These are phyloP conservation scores for Dryobates pubescens DNA, from an alignment of 2,797 vertebrate genomes.

Conservation along the genomic window DNA sequence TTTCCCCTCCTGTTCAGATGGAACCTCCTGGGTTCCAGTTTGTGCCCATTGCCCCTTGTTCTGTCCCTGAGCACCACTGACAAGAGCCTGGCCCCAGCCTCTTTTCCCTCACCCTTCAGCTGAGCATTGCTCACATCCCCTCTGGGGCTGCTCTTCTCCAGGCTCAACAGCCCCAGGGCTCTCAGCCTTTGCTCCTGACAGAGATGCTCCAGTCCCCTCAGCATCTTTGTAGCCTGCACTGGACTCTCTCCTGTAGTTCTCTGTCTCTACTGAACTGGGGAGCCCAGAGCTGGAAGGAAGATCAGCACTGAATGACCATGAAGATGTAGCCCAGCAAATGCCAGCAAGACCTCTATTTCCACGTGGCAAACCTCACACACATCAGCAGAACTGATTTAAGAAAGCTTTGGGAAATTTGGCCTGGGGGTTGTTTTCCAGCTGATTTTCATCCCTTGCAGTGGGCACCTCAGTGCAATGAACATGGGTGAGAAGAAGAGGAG, in stretches of 20 bases:
- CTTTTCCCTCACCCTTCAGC: too few relatives aligned
- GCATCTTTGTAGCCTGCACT: not conserved
- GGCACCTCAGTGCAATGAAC: not conserved
- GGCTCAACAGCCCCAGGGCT: too few relatives aligned
- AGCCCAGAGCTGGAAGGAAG: not conserved
- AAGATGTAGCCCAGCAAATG: not conserved
- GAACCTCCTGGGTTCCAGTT: too few relatives aligned
- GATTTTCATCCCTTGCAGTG: not conserved
- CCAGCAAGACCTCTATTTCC: not conserved
- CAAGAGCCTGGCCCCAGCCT: too few relatives aligned
- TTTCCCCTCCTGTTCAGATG: too few relatives aligned
- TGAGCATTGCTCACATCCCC: too few relatives aligned
- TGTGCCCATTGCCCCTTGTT: too few relatives aligned
- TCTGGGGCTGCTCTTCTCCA: too few relatives aligned
- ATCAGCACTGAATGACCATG: fast-evolving
- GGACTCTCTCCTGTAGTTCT: not conserved
- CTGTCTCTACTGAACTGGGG: not conserved
- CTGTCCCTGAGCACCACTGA: too few relatives aligned
- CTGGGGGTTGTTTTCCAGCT: not conserved
- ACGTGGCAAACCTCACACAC: not conserved
- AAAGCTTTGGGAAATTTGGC: not conserved
- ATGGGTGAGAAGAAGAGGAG: not conserved
- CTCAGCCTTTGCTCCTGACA: too few relatives aligned
- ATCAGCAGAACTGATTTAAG: not conserved
- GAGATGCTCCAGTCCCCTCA: too few relatives aligned